Evolutionary conservation across 2,888 invertebrate species (phyloP).

Genomic region (Dione vanillae): DNA sequence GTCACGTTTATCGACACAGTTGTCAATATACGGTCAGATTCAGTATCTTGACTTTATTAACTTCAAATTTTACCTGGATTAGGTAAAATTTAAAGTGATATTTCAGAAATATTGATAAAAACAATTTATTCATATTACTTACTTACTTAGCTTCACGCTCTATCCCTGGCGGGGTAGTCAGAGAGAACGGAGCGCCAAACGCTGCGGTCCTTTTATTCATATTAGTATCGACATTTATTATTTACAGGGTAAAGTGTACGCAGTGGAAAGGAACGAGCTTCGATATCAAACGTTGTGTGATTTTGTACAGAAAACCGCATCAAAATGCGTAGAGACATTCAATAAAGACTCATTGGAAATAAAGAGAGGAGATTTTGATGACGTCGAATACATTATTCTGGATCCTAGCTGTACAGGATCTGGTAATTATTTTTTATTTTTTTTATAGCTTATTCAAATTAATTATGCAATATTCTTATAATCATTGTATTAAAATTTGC

Average conservation of each 20-base stretch:
- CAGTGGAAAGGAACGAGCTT: slow-evolving; percentile 89
- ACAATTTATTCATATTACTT: no score
- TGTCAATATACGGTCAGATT: no score
- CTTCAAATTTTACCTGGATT: no score
- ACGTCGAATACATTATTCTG: slow-evolving; percentile 95
- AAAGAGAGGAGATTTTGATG: slow-evolving; percentile 83
- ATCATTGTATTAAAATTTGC: no score
- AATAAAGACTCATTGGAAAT: slow-evolving; percentile 90
- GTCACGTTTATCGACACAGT: no score
- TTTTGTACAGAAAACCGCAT: slow-evolving; percentile 86
- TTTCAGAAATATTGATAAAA: slow-evolving; percentile 22
- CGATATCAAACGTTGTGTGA: slow-evolving; percentile 87
- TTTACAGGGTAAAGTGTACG: slow-evolving; percentile 88
- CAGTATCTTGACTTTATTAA: no score
- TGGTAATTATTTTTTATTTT: slow-evolving; percentile 79
- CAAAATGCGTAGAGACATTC: slow-evolving; percentile 87
- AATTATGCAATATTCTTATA: no score
- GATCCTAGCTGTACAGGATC: slow-evolving; percentile 99
- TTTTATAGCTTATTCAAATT: no score
- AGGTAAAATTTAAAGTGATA: slow-evolving; percentile 55
- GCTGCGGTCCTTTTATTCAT: no score
- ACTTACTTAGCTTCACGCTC: no score
- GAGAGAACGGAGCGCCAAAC: no score
- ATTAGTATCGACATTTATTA: not conserved
- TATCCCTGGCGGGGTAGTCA: no score